Conservation (phyloP, 2,797 vertebrate genomes). For the Anas flavirostris region DNA sequence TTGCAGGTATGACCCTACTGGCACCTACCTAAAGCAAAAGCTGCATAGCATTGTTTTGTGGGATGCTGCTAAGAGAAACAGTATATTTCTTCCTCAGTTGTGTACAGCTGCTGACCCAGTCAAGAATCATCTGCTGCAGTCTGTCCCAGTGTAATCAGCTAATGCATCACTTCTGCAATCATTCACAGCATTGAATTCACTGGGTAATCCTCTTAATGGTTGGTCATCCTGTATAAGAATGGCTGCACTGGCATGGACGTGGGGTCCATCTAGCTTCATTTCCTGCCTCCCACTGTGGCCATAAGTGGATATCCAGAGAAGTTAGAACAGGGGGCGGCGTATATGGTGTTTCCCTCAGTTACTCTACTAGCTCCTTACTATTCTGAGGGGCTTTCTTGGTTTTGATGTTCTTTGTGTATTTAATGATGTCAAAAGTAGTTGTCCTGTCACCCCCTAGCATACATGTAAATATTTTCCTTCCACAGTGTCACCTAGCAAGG, state of each 20-base stretch:
- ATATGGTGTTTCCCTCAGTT: background rate
- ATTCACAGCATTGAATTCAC: background rate
- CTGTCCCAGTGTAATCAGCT: background rate
- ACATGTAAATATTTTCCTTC: background rate
- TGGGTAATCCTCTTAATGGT: conserved; percentile 32
- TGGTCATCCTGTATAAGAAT: background rate
- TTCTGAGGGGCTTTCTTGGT: background rate
- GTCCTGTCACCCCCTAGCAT: background rate
- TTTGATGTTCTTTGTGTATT: background rate
- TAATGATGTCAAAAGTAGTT: background rate
- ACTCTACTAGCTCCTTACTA: background rate
- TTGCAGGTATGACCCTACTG: background rate
- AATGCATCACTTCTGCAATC: conserved; percentile 17
- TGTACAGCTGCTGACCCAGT: conserved; percentile 24
- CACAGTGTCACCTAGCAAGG: background rate
- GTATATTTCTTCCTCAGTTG: background rate
- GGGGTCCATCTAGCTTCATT: background rate
- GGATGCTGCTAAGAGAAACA: background rate
- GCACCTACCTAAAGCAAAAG: background rate
- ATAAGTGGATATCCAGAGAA: background rate
- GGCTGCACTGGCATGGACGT: background rate
- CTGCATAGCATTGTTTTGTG: fast-evolving
- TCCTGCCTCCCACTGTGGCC: background rate
- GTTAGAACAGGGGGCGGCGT: background rate
- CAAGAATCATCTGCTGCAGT: background rate